phyloP scores from a whole-genome alignment of 2,113 vertebrate species.

The Apteryx owenii region DNA sequence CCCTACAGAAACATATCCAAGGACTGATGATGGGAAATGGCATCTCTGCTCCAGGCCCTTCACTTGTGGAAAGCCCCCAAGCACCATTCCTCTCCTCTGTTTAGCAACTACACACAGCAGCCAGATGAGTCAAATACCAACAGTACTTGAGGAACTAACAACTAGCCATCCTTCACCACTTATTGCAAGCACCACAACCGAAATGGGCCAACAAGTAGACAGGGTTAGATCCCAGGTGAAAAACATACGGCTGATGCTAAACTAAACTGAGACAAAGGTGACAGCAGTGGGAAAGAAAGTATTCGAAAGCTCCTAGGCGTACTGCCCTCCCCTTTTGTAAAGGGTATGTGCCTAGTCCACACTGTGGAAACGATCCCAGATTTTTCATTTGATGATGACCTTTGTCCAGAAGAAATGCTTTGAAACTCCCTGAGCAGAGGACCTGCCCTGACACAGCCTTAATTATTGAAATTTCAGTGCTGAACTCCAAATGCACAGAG shows the following conservation, averaged over 20 bases:
- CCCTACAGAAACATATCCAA: not conserved
- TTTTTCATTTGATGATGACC: not conserved
- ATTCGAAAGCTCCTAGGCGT: not conserved
- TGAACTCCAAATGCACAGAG: not conserved
- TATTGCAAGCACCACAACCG: not conserved
- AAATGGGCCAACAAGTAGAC: not conserved
- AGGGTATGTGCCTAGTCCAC: not conserved
- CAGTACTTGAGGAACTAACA: not conserved
- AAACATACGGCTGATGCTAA: not conserved
- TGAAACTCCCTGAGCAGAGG: not conserved
- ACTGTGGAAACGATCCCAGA: not conserved
- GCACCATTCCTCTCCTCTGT: not conserved
- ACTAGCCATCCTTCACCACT: not conserved
- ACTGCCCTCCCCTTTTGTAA: not conserved
- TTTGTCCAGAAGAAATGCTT: not conserved
- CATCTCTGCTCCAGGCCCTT: not conserved
- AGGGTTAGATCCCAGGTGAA: not conserved
- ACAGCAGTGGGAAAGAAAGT: not conserved
- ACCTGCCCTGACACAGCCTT: not conserved
- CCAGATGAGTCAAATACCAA: not conserved
- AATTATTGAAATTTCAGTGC: not conserved
- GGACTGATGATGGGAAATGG: not conserved
- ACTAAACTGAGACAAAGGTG: not conserved
- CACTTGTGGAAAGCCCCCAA: not conserved
- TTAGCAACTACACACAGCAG: not conserved